Percentiles rank a stretch among this genome's conserved stretches.
These are phyloP conservation scores for Xenopus tropicalis DNA, from an alignment of 2,113 vertebrate species.

Conservation along the genomic window UCB_Xtro_10.0 CM004444.2:641001-641500, in stretches of 20 bases:
- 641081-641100: conserved; percentile 93
- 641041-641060: conserved; percentile 80
- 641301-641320: too few species aligned
- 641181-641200: neutral
- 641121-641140: conserved; percentile 79
- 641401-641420: too few species aligned
- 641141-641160: conserved; percentile 69
- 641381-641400: too few species aligned
- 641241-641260: too few species aligned
- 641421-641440: too few species aligned
- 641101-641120: conserved; percentile 95
- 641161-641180: neutral
- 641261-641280: neutral
- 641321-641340: too few species aligned
- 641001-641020: conserved; percentile 71
- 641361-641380: too few species aligned
- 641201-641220: neutral
- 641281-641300: neutral
- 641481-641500: conserved; percentile 60
- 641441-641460: conserved; percentile 60
- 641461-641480: too few species aligned
- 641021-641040: conserved; percentile 81
- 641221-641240: too few species aligned
- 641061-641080: conserved; percentile 64
- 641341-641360: neutral